A percentile compares a stretch with the other conserved stretches of the same genome.
phyloP scores from a whole-genome alignment of 1,140 invertebrate genomes.

The Diprion similis region DNA sequence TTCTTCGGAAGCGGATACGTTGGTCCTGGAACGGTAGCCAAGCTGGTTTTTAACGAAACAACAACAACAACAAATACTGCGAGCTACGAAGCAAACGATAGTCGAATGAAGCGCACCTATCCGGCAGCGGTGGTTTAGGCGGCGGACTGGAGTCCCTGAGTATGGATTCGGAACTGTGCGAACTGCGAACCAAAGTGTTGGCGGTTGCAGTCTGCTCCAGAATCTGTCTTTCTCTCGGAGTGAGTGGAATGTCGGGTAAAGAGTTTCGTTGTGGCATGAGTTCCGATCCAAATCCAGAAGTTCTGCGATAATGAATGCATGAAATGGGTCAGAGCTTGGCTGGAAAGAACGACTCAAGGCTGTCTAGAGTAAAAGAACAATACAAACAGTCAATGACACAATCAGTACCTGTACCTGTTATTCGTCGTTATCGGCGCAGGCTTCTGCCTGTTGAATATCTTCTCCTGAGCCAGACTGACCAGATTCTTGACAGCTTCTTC shows the following conservation, averaged over 20 bases:
- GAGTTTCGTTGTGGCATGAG: conserved; percentile 68
- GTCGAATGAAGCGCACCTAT: conserved; percentile 61
- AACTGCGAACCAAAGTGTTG: conserved; percentile 66
- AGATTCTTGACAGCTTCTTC: conserved; percentile 81
- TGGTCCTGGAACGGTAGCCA: conserved; percentile 38
- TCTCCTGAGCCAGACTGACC: conserved; percentile 70
- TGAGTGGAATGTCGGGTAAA: conserved; percentile 82
- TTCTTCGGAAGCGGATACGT: conserved; percentile 52
- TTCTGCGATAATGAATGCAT: conserved; percentile 38
- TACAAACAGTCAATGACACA: conserved; percentile 5
- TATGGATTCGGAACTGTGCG: conserved; percentile 79
- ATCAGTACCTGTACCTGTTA: conserved; percentile 50
- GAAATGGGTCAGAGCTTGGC: background rate
- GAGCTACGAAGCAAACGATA: background rate
- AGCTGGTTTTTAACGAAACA: no score
- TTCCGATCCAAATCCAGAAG: conserved; percentile 56
- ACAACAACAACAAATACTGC: background rate
- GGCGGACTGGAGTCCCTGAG: conserved; percentile 74
- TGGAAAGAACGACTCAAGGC: background rate
- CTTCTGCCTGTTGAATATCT: conserved; percentile 67
- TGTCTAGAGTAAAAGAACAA: background rate
- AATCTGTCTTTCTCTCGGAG: conserved; percentile 75
- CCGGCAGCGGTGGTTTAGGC: conserved; percentile 86
- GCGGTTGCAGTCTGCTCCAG: conserved; percentile 68
- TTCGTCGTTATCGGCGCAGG: conserved; percentile 50